These are phyloP conservation scores for Sweltsa coloradensis DNA, from an alignment of 1,140 invertebrate genomes.

Conservation along the genomic window DNA sequence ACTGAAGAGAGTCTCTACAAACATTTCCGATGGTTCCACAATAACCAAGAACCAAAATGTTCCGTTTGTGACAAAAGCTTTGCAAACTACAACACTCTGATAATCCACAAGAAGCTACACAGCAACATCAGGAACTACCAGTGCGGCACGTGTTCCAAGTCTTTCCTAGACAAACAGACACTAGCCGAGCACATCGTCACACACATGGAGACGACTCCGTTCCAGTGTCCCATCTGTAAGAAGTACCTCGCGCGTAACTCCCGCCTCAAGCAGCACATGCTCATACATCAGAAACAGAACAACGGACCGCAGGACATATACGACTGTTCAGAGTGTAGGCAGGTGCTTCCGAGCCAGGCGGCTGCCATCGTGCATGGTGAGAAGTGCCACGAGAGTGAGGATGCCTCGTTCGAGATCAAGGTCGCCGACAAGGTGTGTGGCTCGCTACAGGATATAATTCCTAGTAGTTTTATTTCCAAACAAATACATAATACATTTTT, in stretches of 20 bases:
- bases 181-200: constrained; percentile 36
- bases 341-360: neutral
- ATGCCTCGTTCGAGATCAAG: no score
- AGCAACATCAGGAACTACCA: constrained; percentile 3
- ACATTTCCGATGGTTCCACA: constrained; percentile 17
- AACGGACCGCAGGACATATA: constrained; percentile 1
- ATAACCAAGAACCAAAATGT: constrained; percentile 33
- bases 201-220: constrained; percentile 38
- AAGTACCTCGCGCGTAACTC: constrained; percentile 35
- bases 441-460: no score
- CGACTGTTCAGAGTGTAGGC: neutral
- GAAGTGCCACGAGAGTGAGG: no score
- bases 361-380: neutral
- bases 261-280: constrained; percentile 22
- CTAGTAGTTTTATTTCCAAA: no score
- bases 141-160: constrained; percentile 9
- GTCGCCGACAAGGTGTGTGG: no score
- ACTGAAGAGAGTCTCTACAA: constrained; percentile 26
- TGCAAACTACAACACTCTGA: neutral
- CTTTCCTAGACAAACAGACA: constrained; percentile 35
- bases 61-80: constrained; percentile 31
- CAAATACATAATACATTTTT: no score
- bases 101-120: neutral
- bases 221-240: constrained; percentile 38
- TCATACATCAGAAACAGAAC: constrained; percentile 1